Evolutionary conservation across 2,797 vertebrate genomes (phyloP), one percentile per base, ranked within the genome.

Genomic region (Acanthurus lineatus): DNA sequence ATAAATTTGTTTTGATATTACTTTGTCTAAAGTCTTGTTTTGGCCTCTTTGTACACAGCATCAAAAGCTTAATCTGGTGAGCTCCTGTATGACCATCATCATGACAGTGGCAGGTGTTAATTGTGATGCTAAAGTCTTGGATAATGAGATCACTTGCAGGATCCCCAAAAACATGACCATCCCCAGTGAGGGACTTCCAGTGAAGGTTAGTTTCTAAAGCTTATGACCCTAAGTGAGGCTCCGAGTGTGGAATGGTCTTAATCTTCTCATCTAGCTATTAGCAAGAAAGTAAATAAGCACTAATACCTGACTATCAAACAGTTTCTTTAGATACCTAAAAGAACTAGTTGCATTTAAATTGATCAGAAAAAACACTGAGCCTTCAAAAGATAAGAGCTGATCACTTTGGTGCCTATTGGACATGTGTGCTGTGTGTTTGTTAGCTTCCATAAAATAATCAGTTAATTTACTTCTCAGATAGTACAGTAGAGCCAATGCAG

Each of bases 71-170:
- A 94, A 95, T 0, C 81, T 94, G 0, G 94, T 98, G 82, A 96
- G 92, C 54, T 73, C 89, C 73, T 99, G 98, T 47, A 95, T 99
- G 96, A 95, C 93, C 81, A 93, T 99, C 90, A 93, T 93, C 20
- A 96, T 99, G 97, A 97, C 91, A 0, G 92, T 99, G 81, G 96
- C 94, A 9, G 96, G 94, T 16, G 88, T 83, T 38, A 92, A 96
- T 81, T 99, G 98, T 90, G 95, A 95, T 45, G 95, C 96, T 15
- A 95, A 91, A 22, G 93, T 99, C 82, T 89, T 96, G 90, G 96
- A 96, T 45, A 97, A 97, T 2, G 95, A 98, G 87, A 96, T 99
- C 80, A 96, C 94, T 2, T 99, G 98, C 88, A 95, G 94, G 61
- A 94, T 99, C 76, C 96, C 97, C 35, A 94, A 89, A 14, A 92